A percentile compares a stretch with the other conserved stretches of the same genome.
phyloP scores from a whole-genome alignment of 1,140 invertebrate genomes.

The Gonatopus flavifemur region DNA sequence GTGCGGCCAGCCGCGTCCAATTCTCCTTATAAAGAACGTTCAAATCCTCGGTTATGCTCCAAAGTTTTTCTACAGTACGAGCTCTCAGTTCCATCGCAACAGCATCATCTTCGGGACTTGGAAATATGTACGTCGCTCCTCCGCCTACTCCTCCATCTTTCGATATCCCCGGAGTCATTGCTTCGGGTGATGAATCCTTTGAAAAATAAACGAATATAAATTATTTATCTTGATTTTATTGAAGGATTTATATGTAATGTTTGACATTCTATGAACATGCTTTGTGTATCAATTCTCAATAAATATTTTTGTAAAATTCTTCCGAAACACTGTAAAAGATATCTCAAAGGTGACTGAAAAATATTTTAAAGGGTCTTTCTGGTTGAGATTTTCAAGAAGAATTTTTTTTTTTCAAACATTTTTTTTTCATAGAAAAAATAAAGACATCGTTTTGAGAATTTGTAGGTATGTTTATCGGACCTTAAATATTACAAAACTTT shows the following conservation, averaged over 20 bases:
- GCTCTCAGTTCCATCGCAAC: conserved; percentile 50
- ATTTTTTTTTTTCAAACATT: no score
- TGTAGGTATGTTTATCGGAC: no score
- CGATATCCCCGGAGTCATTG: conserved; percentile 41
- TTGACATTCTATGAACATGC: neutral
- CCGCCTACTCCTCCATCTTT: conserved; percentile 30
- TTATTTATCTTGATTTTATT: conserved; percentile 4
- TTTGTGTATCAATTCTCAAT: neutral
- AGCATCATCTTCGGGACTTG: conserved; percentile 39
- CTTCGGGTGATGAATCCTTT: conserved; percentile 38
- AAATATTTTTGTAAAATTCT: neutral
- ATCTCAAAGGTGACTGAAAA: no score
- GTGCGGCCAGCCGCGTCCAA: conserved; percentile 83
- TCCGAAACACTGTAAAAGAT: neutral
- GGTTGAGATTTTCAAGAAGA: no score
- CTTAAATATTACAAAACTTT: no score
- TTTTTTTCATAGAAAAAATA: no score
- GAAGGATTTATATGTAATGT: neutral
- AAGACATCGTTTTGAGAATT: no score
- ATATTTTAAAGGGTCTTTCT: no score
- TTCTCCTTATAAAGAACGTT: conserved; percentile 94
- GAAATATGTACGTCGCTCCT: conserved; percentile 20
- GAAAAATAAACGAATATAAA: neutral
- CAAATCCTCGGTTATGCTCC: conserved; percentile 91
- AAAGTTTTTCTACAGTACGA: conserved; percentile 77